These are phyloP conservation scores for Rallus limicola DNA, from an alignment of 2,113 vertebrate species.

Conservation along the genomic window DNA sequence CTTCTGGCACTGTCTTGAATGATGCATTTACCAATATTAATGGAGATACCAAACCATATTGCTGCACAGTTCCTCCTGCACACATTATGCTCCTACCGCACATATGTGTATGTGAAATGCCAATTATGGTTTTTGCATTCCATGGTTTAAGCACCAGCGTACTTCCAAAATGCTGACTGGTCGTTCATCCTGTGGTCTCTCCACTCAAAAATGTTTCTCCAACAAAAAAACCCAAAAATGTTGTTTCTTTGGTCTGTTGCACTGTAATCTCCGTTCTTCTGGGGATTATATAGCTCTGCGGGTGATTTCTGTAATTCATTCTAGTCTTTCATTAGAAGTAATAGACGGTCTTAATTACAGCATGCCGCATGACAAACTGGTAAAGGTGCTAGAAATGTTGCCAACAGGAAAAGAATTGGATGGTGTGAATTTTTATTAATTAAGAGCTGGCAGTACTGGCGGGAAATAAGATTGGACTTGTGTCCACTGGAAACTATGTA, in stretches of 20 bases:
- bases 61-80: slow-evolving; percentile 30
- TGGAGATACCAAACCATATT: slow-evolving; percentile 53
- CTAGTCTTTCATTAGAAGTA: slow-evolving; percentile 66
- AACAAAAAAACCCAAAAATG: not conserved
- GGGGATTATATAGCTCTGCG: slow-evolving; percentile 52
- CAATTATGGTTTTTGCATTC: not conserved
- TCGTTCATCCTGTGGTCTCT: not conserved
- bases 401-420: slow-evolving; percentile 68
- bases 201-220: not conserved
- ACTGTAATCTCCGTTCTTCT: slow-evolving; percentile 36
- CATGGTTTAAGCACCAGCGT: not conserved
- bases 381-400: slow-evolving; percentile 69
- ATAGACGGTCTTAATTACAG: slow-evolving; percentile 70
- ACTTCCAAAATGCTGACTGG: slow-evolving; percentile 21
- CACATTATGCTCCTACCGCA: not conserved
- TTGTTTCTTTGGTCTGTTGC: slow-evolving; percentile 47
- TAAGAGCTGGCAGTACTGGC: slow-evolving; percentile 52
- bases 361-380: slow-evolving; percentile 65
- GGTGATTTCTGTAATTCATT: slow-evolving; percentile 66
- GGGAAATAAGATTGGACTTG: slow-evolving; percentile 46
- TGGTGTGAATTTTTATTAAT: slow-evolving; percentile 68
- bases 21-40: slow-evolving; percentile 58
- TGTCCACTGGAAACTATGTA: slow-evolving; percentile 38
- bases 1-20: slow-evolving; percentile 29
- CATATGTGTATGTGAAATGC: slow-evolving; percentile 2